phyloP scores from a whole-genome alignment of 30 jellyfish, hydroid and myxozoan genomes.

The Nemopilema nomurai region DNA sequence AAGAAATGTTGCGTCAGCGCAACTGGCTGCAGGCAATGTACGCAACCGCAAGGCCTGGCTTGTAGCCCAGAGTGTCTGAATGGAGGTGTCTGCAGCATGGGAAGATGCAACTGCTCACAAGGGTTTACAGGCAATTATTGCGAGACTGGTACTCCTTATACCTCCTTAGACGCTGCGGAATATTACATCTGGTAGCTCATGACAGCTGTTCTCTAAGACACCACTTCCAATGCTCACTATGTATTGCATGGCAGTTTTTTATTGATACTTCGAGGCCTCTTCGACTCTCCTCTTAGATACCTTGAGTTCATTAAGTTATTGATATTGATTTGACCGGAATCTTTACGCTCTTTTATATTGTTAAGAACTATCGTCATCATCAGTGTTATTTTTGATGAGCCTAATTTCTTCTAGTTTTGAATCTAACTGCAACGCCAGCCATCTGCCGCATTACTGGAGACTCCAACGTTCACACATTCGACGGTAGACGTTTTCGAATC shows the following conservation, averaged over 20 bases:
- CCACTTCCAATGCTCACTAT: no score
- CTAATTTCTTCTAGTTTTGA: not conserved
- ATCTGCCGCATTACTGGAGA: constrained; percentile 62
- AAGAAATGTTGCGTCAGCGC: not conserved
- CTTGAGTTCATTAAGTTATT: no score
- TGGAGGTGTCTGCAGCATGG: constrained; percentile 11
- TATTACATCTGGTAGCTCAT: no score
- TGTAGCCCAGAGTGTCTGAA: constrained; percentile 10
- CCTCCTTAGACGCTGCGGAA: no score
- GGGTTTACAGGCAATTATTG: constrained; percentile 9
- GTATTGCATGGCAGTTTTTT: no score
- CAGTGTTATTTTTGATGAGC: not conserved
- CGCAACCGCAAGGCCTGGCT: not conserved
- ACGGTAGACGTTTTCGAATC: constrained; percentile 54
- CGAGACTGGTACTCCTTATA: constrained; percentile 20
- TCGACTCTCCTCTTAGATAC: no score
- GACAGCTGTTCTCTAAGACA: no score
- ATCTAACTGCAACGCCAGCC: constrained; percentile 2
- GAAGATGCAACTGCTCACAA: constrained; percentile 12
- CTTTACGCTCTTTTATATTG: no score
- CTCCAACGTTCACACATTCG: constrained; percentile 54
- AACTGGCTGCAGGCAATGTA: not conserved
- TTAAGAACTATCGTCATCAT: not conserved
- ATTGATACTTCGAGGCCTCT: no score
- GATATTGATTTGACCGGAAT: no score